A percentile compares a stretch with the other conserved stretches of the same genome.
Evolutionary conservation across 2,888 invertebrate genomes (phyloP).

Genomic region (Rhagophthalmus giganteus): DNA sequence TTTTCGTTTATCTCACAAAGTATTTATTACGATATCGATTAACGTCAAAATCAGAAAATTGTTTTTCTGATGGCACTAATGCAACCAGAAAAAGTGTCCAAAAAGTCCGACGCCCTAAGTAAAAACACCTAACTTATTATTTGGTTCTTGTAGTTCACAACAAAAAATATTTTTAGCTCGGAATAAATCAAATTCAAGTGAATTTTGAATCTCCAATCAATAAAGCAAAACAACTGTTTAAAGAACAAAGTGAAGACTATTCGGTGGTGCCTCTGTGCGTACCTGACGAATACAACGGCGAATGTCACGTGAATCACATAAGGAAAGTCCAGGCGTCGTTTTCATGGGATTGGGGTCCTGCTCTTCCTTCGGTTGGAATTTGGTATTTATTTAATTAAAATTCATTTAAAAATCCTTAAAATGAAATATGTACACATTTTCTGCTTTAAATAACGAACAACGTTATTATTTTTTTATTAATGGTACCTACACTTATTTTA

Average conservation of each 20-base stretch:
- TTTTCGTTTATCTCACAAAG: no score
- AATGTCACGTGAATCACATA: constrained; percentile 90
- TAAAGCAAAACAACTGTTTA: constrained; percentile 39
- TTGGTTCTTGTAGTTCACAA: background rate
- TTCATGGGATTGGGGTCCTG: constrained; percentile 97
- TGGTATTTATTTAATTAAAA: no score
- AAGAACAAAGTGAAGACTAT: constrained; percentile 46
- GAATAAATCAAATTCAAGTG: constrained; percentile 49
- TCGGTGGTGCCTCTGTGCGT: constrained; percentile 77
- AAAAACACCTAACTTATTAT: no score
- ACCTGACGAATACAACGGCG: constrained; percentile 74
- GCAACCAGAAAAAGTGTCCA: no score
- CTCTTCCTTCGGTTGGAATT: constrained; percentile 90
- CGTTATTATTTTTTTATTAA: background rate
- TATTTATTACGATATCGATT: no score
- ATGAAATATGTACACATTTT: no score
- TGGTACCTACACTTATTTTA: background rate
- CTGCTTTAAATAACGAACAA: no score
- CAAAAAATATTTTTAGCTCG: constrained; percentile 37
- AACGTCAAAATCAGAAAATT: background rate
- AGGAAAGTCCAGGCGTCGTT: constrained; percentile 94
- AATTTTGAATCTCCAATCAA: constrained; percentile 51
- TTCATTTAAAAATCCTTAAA: no score
- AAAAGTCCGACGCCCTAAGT: no score
- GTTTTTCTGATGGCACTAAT: no score